Base-by-base conservation (phyloP, 2,888 invertebrate genomes). In the Maniola hyperantus region DNA sequence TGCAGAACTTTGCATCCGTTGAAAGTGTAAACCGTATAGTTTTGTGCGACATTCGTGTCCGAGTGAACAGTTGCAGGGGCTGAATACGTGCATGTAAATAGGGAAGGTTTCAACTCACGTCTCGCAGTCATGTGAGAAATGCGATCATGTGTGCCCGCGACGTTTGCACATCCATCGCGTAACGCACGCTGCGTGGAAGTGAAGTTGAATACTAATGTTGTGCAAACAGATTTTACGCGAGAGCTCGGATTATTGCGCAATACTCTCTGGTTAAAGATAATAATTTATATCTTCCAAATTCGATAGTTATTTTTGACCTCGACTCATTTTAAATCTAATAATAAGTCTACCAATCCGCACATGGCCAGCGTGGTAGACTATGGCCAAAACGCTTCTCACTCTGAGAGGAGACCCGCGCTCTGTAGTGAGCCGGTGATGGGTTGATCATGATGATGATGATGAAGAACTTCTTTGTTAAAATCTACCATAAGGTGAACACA, bases 71-170 rank as follows among this genome's bases (percentile, higher is more conserved):
- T 70, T 72, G 72, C 72, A 71, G 65, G 64, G 69, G 62, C 72
- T 72, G 72, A 72, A 73, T 71, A 68, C 70, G 68, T 66, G 71
- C 69, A 73, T 70, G 71, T 70, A 71, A 73, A 72, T 68, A 72
- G 63, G 63, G 48, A 64, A 68, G 64, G 62, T 66, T 55, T 66
- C 62, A 66, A 53, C 61, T 70, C 54, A 36, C 54, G 34, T 34
- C 39, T 57, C 60, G 55, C 69, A 66, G 66, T 60, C 62, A 72
- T 68, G 72, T 69, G 69, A 71, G 72, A 69, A 68, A 72, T 71
- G 71, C 58, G 60, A 63, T 66, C 59, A 44, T 69, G 66, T 71
- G 67, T 69, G 64, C 64, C 50, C 51, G 53, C 64, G 66, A 65
- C 68, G 68, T 66, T 71, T 66, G 61, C 61, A 58, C 51, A 66